Percentiles rank a stretch among this genome's conserved stretches.
Evolutionary conservation across 2,113 vertebrate species (phyloP).

Genomic region (Phalacrocorax carbo): DNA sequence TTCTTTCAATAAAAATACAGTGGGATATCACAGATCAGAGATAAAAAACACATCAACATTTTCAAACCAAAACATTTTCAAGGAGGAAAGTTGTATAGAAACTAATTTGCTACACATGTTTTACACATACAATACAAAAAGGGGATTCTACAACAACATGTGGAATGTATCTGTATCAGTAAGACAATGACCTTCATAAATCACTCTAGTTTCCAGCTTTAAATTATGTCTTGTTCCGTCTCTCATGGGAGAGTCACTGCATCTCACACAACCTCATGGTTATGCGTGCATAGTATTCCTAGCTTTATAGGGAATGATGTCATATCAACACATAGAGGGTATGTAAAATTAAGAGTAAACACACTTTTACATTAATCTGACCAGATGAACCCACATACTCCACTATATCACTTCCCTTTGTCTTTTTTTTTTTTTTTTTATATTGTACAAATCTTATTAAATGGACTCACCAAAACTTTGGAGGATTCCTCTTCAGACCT

Average conservation of each 20-base stretch:
- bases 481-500: neutral
- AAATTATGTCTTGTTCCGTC: constrained; percentile 75
- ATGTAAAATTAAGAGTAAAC: constrained; percentile 33
- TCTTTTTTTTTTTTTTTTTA: neutral
- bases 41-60: constrained; percentile 64
- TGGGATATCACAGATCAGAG: constrained; percentile 40
- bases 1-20: constrained; percentile 15
- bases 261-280: constrained; percentile 69
- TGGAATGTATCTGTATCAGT: constrained; percentile 81
- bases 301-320: constrained; percentile 73
- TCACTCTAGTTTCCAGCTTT: constrained; percentile 75
- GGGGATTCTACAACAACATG: constrained; percentile 73
- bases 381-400: constrained; percentile 37
- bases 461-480: neutral
- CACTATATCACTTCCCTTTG: neutral
- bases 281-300: constrained; percentile 65
- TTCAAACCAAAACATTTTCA: constrained; percentile 71
- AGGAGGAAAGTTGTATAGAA: constrained; percentile 65
- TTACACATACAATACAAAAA: constrained; percentile 72
- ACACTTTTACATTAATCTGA: constrained; percentile 2
- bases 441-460: neutral
- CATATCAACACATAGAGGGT: constrained; percentile 58
- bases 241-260: constrained; percentile 72
- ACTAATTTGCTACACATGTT: constrained; percentile 78
- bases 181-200: constrained; percentile 83